Percentiles rank a stretch among this genome's conserved stretches.
phyloP scores from a whole-genome alignment of 2,797 vertebrate genomes.

The Brachyrhaphis roseni region DNA sequence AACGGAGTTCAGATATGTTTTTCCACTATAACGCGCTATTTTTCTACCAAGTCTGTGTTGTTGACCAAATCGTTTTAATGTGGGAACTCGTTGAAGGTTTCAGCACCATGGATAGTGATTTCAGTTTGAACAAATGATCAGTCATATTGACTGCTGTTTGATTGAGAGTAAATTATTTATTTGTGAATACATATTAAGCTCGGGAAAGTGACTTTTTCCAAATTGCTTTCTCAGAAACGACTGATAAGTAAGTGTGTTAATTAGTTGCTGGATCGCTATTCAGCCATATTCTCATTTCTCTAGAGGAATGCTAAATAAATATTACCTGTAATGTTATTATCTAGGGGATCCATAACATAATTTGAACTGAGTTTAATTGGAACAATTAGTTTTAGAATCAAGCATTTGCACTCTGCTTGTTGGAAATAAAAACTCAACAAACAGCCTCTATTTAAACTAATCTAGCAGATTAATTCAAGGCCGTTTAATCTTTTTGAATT shows the following conservation, averaged over 20 bases:
- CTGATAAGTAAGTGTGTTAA: background rate
- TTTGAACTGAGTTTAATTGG: background rate
- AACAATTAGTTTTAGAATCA: background rate
- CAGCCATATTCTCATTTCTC: background rate
- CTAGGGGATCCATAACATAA: background rate
- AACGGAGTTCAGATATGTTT: background rate
- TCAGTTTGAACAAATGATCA: slow-evolving; percentile 1
- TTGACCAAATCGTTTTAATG: background rate
- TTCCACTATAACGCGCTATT: background rate
- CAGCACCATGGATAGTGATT: slow-evolving; percentile 69
- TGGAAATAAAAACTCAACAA: background rate
- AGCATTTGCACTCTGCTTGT: background rate
- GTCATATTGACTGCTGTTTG: slow-evolving; percentile 1
- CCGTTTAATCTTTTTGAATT: background rate
- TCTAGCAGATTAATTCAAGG: slow-evolving; percentile 10
- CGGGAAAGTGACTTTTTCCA: background rate
- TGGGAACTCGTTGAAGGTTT: background rate
- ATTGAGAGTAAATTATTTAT: background rate
- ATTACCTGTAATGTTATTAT: background rate
- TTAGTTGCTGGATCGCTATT: background rate
- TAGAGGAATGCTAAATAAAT: background rate
- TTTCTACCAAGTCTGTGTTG: background rate
- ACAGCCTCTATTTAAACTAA: slow-evolving; percentile 1
- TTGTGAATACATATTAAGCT: background rate
- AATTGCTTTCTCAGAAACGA: background rate